These are phyloP conservation scores for Latrodectus hesperus DNA, from an alignment of 2,888 invertebrate genomes.

Conservation along the genomic window DNA sequence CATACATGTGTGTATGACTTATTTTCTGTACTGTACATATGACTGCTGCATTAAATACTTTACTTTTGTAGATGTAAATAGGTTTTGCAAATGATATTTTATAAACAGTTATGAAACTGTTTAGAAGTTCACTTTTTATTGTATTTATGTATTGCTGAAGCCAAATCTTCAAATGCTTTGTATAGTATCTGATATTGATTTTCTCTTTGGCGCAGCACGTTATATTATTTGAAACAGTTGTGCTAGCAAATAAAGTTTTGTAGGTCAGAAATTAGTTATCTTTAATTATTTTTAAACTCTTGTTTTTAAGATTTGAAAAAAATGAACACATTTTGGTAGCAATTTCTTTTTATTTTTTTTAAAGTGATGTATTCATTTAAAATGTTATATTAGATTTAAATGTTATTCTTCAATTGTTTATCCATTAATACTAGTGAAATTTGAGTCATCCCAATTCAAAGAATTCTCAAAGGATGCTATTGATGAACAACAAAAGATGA, in stretches of 20 bases:
- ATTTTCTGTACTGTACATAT: background rate
- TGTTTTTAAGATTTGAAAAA: no score
- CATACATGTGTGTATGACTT: background rate
- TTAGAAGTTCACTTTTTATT: background rate
- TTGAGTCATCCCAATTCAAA: no score
- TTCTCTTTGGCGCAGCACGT: background rate
- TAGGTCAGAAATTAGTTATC: background rate
- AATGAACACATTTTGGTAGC: no score
- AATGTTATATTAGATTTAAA: no score
- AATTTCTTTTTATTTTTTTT: no score
- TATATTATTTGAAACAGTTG: background rate
- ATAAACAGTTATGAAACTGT: background rate
- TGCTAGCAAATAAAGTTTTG: slow-evolving; percentile 5
- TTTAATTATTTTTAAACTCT: background rate
- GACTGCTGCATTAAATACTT: background rate
- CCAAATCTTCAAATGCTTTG: background rate
- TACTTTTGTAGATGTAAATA: background rate
- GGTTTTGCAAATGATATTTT: background rate
- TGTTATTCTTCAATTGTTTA: no score
- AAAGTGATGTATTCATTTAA: no score
- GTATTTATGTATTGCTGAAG: background rate
- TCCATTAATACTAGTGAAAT: no score
- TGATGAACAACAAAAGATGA: no score
- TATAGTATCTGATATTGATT: slow-evolving; percentile 5
- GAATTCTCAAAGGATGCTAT: no score